Percentiles rank a stretch among this genome's conserved stretches.
These are phyloP conservation scores for Galemys pyrenaicus DNA, from an alignment of 2,113 vertebrate species.

Conservation along the genomic window DNA sequence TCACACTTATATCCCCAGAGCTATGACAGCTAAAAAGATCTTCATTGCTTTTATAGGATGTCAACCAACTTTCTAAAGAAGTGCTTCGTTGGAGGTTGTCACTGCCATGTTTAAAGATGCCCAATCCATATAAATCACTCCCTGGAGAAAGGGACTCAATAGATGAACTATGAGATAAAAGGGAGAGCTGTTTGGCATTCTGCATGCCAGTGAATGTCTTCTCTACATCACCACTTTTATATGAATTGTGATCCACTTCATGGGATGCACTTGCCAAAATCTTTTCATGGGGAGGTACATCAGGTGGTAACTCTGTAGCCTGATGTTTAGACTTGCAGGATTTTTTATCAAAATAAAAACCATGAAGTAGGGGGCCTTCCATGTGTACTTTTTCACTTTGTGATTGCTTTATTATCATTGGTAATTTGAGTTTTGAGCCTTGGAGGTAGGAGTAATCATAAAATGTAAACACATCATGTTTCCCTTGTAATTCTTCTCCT, in stretches of 20 bases:
- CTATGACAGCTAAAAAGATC: slow-evolving; percentile 89
- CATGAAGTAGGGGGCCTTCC: slow-evolving; percentile 83
- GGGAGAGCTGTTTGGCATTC: slow-evolving; percentile 76
- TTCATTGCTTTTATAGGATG: slow-evolving; percentile 89
- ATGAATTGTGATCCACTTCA: slow-evolving; percentile 76
- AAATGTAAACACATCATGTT: slow-evolving; percentile 86
- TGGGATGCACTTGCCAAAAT: slow-evolving; percentile 73
- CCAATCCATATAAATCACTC: slow-evolving; percentile 90
- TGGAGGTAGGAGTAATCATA: slow-evolving; percentile 90
- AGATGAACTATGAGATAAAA: slow-evolving; percentile 91
- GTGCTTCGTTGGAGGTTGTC: slow-evolving; percentile 92
- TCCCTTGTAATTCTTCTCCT: slow-evolving; percentile 84
- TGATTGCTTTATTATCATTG: slow-evolving; percentile 83
- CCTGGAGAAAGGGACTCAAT: slow-evolving; percentile 93
- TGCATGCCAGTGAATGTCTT: slow-evolving; percentile 76
- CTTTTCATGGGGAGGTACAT: slow-evolving; percentile 74
- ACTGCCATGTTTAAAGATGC: slow-evolving; percentile 86
- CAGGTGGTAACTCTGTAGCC: slow-evolving; percentile 83
- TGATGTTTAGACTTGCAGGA: slow-evolving; percentile 86
- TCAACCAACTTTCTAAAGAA: slow-evolving; percentile 94
- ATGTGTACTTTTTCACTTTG: slow-evolving; percentile 82
- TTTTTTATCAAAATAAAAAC: slow-evolving; percentile 89
- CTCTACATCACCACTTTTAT: slow-evolving; percentile 75
- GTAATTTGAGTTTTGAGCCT: slow-evolving; percentile 87
- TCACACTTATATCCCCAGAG: slow-evolving; percentile 86